Conservation (phyloP, 2,797 vertebrate genomes). For the Chiloscyllium punctatum region DNA sequence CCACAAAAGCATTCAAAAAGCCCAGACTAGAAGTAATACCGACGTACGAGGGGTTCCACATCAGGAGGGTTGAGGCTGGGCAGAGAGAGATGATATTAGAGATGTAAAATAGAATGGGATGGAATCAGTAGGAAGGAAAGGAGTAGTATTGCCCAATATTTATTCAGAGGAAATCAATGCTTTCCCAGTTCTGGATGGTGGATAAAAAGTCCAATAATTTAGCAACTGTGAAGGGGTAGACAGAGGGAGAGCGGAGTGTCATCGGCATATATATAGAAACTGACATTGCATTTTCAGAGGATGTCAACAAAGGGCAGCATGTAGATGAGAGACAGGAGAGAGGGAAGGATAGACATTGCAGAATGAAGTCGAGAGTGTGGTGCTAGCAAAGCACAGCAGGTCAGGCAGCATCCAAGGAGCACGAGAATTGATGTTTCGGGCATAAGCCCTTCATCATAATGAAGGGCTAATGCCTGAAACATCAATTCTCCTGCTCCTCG, state of each 20-base stretch:
- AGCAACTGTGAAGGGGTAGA: not conserved
- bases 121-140: not conserved
- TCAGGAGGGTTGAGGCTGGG: not conserved
- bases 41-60: not conserved
- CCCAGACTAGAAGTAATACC: not conserved
- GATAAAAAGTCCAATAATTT: not conserved
- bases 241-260: not conserved
- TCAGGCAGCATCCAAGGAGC: too few species aligned
- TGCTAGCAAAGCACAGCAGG: too few species aligned
- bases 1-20: not conserved
- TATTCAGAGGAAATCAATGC: not conserved
- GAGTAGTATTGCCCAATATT: not conserved
- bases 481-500: too few species aligned
- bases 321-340: not conserved
- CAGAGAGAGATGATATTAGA: not conserved
- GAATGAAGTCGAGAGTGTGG: not conserved
- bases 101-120: not conserved
- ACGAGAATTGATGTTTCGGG: too few species aligned
- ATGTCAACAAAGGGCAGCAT: not conserved
- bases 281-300: not conserved
- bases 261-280: not conserved
- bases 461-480: too few species aligned
- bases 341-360: not conserved
- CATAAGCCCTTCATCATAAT: too few species aligned
- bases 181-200: too few species aligned